Evolutionary conservation across 2,797 vertebrate genomes (phyloP).

Genomic region (Takifugu ocellatus): DNA sequence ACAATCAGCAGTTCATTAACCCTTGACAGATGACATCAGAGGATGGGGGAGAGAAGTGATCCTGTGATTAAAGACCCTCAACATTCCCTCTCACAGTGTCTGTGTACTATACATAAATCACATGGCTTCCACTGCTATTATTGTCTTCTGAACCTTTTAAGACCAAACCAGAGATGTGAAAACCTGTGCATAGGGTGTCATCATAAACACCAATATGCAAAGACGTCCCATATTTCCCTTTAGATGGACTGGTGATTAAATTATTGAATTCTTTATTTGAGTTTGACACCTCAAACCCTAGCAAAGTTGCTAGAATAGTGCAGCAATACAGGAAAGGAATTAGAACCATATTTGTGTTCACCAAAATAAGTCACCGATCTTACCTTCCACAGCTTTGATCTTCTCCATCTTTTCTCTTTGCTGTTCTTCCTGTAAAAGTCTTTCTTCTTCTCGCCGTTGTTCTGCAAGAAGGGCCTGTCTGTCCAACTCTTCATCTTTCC

Average conservation of each 20-base stretch:
- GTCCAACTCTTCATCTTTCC: constrained; percentile 86
- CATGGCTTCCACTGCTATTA: constrained; percentile 27
- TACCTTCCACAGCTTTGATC: constrained; percentile 94
- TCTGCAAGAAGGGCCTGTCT: constrained; percentile 89
- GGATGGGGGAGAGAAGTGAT: constrained; percentile 51
- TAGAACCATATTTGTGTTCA: background rate
- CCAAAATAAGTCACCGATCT: background rate
- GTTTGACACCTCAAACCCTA: background rate
- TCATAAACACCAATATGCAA: constrained; percentile 12
- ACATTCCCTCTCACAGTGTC: constrained; percentile 51
- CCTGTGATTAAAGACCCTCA: constrained; percentile 62
- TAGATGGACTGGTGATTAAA: constrained; percentile 34
- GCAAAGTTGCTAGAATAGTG: background rate
- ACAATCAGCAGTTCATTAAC: constrained; percentile 78
- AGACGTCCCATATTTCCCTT: constrained; percentile 22
- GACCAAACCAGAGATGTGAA: constrained; percentile 29
- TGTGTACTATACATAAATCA: constrained; percentile 56
- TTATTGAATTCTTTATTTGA: constrained; percentile 14
- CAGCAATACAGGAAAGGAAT: background rate
- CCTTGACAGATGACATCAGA: constrained; percentile 75
- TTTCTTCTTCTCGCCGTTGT: constrained; percentile 91
- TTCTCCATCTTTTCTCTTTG: constrained; percentile 88
- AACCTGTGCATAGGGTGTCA: constrained; percentile 17
- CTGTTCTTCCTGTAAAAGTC: constrained; percentile 87
- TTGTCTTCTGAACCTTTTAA: constrained; percentile 18